Percentiles rank a stretch among this genome's conserved stretches.
Evolutionary conservation across 2,113 vertebrate genomes (phyloP).

Genomic region (Percina caprodes): DNA sequence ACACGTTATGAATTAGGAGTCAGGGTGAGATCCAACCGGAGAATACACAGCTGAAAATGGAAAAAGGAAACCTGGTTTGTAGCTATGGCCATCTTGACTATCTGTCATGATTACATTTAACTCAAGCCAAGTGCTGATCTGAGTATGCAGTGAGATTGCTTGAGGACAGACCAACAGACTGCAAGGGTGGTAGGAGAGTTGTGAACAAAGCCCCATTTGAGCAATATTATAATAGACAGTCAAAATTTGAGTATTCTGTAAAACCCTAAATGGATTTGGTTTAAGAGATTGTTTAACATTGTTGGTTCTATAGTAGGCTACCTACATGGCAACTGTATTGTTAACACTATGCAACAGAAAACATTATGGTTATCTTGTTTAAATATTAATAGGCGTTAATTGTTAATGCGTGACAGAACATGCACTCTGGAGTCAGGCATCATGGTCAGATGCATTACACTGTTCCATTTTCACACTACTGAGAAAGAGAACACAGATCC

Average conservation of each 20-base stretch:
- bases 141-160: neutral
- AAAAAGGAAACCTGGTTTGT: neutral
- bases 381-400: slow-evolving; percentile 37
- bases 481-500: neutral
- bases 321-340: neutral
- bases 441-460: slow-evolving; percentile 5
- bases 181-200: neutral
- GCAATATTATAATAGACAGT: neutral
- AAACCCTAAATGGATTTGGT: neutral
- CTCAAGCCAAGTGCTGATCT: slow-evolving; percentile 1
- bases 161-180: neutral
- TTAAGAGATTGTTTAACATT: neutral
- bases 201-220: neutral
- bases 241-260: neutral
- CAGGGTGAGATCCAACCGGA: neutral
- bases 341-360: neutral
- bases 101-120: neutral
- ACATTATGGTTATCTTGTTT: neutral
- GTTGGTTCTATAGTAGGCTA: neutral
- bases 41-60: neutral
- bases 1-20: slow-evolving; percentile 36
- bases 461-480: neutral
- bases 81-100: neutral
- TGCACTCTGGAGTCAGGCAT: neutral
- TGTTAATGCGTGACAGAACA: slow-evolving; percentile 29